Percentiles rank a stretch among this genome's conserved stretches.
Conservation (phyloP, 1,140 invertebrate genomes). For the Mercenaria mercenaria region DNA sequence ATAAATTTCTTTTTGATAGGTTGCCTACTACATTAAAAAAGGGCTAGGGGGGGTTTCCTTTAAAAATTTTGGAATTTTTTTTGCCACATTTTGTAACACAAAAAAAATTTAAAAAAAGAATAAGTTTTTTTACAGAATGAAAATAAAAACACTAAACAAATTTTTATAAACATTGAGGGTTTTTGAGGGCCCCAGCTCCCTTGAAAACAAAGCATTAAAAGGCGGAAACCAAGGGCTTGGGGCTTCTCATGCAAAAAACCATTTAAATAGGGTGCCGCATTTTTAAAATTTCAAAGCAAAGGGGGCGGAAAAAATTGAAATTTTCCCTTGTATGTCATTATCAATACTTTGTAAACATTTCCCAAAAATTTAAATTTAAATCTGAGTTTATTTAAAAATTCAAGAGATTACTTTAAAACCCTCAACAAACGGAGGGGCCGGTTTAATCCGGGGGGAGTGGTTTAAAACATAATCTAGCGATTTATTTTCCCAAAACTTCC, state of each 20-base stretch:
- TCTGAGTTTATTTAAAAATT: conserved; percentile 35
- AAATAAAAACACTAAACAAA: neutral
- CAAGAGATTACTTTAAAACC: neutral
- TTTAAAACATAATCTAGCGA: neutral
- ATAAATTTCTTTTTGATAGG: no score
- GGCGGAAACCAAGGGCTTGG: no score
- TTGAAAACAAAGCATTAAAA: no score
- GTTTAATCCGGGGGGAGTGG: conserved; percentile 17
- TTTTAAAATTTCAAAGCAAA: neutral
- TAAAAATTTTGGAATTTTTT: no score
- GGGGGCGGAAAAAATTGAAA: neutral
- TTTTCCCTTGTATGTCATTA: conserved; percentile 3
- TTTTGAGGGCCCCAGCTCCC: no score
- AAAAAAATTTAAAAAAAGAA: no score
- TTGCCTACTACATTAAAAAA: no score
- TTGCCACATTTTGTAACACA: no score
- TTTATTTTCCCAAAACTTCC: conserved; percentile 8
- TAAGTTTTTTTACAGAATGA: no score
- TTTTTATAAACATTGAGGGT: neutral
- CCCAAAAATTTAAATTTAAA: conserved; percentile 26
- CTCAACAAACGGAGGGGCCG: neutral
- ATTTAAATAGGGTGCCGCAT: no score
- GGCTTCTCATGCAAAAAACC: no score
- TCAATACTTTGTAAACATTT: neutral
- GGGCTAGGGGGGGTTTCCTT: no score